Evolutionary conservation across 2,797 vertebrate species (phyloP).

Genomic region (Buceros bicornis): DNA sequence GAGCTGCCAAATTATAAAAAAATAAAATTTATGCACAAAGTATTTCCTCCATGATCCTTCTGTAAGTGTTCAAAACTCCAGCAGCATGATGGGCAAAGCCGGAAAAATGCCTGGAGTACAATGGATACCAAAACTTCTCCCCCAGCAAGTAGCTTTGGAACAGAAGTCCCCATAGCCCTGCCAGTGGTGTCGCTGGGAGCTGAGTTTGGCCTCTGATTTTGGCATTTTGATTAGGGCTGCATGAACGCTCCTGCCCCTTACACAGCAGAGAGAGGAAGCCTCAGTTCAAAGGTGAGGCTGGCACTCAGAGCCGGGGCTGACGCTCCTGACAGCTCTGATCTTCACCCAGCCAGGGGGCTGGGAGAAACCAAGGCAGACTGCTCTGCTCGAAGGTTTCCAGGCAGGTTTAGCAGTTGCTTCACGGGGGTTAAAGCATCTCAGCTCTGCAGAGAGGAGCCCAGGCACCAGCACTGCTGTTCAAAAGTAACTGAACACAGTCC

Average conservation of each 20-base stretch:
- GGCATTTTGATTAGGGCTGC: fast-evolving
- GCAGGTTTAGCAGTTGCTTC: background rate
- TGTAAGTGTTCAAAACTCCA: background rate
- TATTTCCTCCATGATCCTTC: fast-evolving
- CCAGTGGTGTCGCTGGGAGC: background rate
- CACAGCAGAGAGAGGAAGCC: background rate
- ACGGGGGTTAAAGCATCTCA: background rate
- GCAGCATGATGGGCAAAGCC: background rate
- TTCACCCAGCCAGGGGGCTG: background rate
- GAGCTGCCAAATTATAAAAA: conserved; percentile 9
- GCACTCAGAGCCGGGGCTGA: background rate
- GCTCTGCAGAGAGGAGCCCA: background rate
- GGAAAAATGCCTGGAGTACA: fast-evolving
- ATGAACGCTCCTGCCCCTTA: too few relatives aligned
- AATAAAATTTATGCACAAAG: background rate
- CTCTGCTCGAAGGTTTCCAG: background rate
- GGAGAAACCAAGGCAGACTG: background rate
- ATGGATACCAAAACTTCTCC: background rate
- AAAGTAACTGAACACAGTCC: fast-evolving
- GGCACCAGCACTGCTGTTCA: fast-evolving
- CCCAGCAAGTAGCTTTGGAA: background rate
- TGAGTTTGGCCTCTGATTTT: background rate
- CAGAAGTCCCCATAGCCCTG: background rate
- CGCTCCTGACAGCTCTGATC: fast-evolving
- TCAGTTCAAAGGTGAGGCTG: fast-evolving